Conservation (phyloP, 2,888 invertebrate species). For the Nymphalis urticae region DNA sequence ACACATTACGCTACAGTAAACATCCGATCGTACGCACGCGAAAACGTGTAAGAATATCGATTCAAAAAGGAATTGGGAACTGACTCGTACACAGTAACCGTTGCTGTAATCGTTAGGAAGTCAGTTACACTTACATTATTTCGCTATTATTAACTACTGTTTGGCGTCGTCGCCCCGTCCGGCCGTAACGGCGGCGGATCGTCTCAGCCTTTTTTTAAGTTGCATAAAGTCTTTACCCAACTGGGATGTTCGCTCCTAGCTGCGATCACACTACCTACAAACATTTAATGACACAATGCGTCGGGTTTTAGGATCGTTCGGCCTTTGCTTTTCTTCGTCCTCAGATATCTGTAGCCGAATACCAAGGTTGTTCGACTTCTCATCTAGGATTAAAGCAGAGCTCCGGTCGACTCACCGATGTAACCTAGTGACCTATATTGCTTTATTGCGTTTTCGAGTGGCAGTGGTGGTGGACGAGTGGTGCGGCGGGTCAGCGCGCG, state of each 20-base stretch:
- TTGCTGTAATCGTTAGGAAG: conserved; percentile 78
- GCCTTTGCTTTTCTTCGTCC: not conserved
- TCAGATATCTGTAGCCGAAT: not conserved
- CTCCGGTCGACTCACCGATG: conserved; percentile 27
- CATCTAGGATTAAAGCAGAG: conserved; percentile 31
- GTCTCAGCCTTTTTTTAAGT: conserved; percentile 57
- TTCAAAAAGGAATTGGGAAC: conserved; percentile 40
- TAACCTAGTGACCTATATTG: conserved; percentile 25
- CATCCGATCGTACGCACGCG: conserved; percentile 38
- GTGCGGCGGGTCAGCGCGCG: conserved; percentile 50
- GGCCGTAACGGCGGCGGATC: conserved; percentile 42
- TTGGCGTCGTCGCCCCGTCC: conserved; percentile 48
- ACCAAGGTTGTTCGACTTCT: not conserved
- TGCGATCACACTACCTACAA: conserved; percentile 38
- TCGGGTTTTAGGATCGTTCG: conserved; percentile 1
- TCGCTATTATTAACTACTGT: conserved; percentile 72
- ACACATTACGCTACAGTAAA: conserved; percentile 45
- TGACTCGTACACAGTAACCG: conserved; percentile 58
- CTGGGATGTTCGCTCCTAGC: conserved; percentile 49
- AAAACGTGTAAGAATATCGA: conserved; percentile 27
- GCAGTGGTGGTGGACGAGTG: conserved; percentile 32
- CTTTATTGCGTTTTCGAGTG: conserved; percentile 26
- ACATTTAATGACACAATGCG: conserved; percentile 19
- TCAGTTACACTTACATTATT: conserved; percentile 77
- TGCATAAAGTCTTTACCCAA: conserved; percentile 71